These are phyloP conservation scores for Drosophila subobscura DNA, from an alignment of 1,140 invertebrate genomes.

Conservation along the genomic window DNA sequence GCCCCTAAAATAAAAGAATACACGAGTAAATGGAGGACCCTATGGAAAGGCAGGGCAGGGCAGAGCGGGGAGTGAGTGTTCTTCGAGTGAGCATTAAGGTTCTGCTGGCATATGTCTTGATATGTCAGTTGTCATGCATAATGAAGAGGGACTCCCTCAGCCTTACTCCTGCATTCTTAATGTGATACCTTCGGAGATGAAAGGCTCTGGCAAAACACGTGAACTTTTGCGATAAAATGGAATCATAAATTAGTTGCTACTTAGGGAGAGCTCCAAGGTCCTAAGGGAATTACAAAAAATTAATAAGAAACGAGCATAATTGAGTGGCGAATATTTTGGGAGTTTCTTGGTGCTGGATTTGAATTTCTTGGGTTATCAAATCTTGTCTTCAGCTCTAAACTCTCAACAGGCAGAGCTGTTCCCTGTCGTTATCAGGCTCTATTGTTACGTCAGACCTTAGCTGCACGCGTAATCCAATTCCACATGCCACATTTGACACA, in stretches of 20 bases:
- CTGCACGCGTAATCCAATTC: constrained; percentile 5
- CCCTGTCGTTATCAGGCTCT: no score
- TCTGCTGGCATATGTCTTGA: constrained; percentile 64
- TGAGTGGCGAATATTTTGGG: neutral
- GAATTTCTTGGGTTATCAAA: no score
- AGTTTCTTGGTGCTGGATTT: neutral
- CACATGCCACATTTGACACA: constrained; percentile 13
- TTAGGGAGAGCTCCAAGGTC: no score
- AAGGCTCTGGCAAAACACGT: constrained; percentile 9
- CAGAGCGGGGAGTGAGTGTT: neutral
- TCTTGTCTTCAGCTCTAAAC: no score
- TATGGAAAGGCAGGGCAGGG: neutral
- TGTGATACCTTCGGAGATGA: constrained; percentile 40
- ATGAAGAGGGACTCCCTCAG: constrained; percentile 37
- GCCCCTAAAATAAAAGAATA: constrained; percentile 53
- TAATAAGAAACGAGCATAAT: neutral
- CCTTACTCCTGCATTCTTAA: constrained; percentile 48
- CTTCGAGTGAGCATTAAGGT: constrained; percentile 24
- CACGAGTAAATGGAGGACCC: neutral
- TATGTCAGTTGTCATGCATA: constrained; percentile 76
- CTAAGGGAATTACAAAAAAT: no score
- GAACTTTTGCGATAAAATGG: constrained; percentile 30
- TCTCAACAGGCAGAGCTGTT: no score
- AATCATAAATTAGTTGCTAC: constrained; percentile 35
- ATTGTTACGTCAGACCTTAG: neutral